These are phyloP conservation scores for Limnephilus marmoratus DNA, from an alignment of 2,888 invertebrate species.

Conservation along the genomic window DNA sequence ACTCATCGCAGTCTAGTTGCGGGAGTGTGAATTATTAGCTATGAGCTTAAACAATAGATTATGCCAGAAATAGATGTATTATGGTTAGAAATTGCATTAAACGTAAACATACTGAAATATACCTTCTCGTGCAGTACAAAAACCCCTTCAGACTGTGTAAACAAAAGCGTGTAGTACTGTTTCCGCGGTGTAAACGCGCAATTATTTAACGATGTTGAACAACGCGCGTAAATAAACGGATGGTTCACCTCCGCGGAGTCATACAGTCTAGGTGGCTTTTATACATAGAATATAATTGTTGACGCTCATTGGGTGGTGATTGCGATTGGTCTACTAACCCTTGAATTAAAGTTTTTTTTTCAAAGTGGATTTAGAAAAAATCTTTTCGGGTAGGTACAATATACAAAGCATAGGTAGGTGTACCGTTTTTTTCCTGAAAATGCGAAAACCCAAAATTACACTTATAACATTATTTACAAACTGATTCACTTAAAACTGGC, in stretches of 20 bases:
- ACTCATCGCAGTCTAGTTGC: too few species aligned
- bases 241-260: background rate
- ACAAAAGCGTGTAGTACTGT: background rate
- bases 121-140: background rate
- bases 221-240: constrained; percentile 23
- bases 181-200: constrained; percentile 15
- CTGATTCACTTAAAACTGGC: too few species aligned
- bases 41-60: background rate
- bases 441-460: background rate
- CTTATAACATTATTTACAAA: too few species aligned
- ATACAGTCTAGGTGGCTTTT: background rate
- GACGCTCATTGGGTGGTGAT: background rate
- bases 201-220: constrained; percentile 30
- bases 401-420: background rate
- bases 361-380: too few species aligned
- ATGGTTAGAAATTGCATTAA: background rate
- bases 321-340: too few species aligned
- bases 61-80: background rate
- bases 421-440: background rate
- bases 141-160: background rate
- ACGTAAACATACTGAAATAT: background rate
- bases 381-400: background rate
- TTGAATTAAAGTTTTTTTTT: too few species aligned
- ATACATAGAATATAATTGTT: background rate
- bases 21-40: too few species aligned